Evolutionary conservation across 2,888 invertebrate genomes (phyloP), one percentile per base, ranked within the genome.

Genomic region (Camptogramma bilineatum): DNA sequence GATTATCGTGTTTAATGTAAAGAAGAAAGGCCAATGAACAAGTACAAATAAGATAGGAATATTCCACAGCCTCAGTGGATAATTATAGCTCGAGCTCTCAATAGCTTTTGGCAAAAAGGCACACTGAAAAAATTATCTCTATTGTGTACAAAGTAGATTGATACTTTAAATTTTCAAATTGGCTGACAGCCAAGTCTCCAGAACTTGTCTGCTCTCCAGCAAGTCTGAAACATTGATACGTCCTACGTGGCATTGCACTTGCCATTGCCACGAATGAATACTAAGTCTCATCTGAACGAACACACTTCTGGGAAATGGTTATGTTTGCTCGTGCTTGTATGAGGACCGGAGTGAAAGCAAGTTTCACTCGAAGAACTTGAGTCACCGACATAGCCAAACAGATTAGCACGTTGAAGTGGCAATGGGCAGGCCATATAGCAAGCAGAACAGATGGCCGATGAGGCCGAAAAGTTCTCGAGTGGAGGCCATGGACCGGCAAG

Each of bases 221-320:
- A 53, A 44, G 63, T 52, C 57, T 63, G 54, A 59, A 59, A 59
- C 64, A 59, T 64, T 64, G 54, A 60, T 63, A 58, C 19, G 47
- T 60, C n/a, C 46, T 60, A 55, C 59, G 52, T 58, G 58, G 53
- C 52, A 62, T 62, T 52, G 59, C 59, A 64, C 51, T 61, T 54
- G 13, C 21, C 31, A 64, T 42, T 60, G 53, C 47, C 52, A 31
- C 59, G 52, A 60, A 54, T 52, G 50, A 63, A 64, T 59, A 47
- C 51, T 13, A 24, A 39, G 42, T 48, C 52, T 17, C 52, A 55
- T 52, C 55, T 55, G 59, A 34, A 52, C 55, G 28, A 19, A 34
- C 31, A 52, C 55, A 60, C 24, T 51, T 53, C 24, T 24, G 28
- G 13, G 16, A 24, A 54, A 59, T 18, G 58, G 58, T 59, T 64